Evolutionary conservation across 92 coral and sea anemone genomes (phyloP), one percentile per base, ranked within the genome.

Genomic region (Metridium senile): DNA sequence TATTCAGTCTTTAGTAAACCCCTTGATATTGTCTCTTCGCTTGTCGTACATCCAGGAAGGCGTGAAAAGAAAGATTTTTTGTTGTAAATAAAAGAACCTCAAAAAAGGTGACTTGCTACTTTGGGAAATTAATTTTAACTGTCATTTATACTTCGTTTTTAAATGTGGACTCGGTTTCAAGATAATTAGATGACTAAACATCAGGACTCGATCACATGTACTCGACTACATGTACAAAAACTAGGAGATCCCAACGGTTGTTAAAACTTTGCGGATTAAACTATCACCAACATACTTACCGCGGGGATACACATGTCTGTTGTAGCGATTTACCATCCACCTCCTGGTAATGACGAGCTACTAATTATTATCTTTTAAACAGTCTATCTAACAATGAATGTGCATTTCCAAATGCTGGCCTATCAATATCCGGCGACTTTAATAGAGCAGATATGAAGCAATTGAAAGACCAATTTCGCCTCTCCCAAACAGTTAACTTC

Each of bases 241-340:
- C 43, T 46, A 65, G 52, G 25, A n/a, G 33, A 52, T 26, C 62
- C 57, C 20, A 33, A 67, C 53, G 52, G 62, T 10, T 78, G 74
- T n/a, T 51, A 79, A 80, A 59, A 70, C 62, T 18, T 21, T 80
- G 21, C 71, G 84, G 84, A 31, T 70, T 8, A 71, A 80, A 39
- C 31, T 80, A 64, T 31, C 32, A 62, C 79, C 79, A 52, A 43
- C 33, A 35, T 45, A 71, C 39, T 49, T 80, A 29, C 84, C 84
- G 17, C 79, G 84, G 57, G 79, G 82, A 20, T 46, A 33, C 45
- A 45, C 49, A 16, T 31, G 34, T 33, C 34, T n/a, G 1, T 66
- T 34, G 82, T 77, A 1, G 62, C 59, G 20, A 67, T 78, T 51
- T 78, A 66, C 63, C 77, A 78, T 30, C 76, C 82, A 22, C 76